phyloP scores from a whole-genome alignment of 2,113 vertebrate genomes.

The Cyphomyrus plagiostoma region DNA sequence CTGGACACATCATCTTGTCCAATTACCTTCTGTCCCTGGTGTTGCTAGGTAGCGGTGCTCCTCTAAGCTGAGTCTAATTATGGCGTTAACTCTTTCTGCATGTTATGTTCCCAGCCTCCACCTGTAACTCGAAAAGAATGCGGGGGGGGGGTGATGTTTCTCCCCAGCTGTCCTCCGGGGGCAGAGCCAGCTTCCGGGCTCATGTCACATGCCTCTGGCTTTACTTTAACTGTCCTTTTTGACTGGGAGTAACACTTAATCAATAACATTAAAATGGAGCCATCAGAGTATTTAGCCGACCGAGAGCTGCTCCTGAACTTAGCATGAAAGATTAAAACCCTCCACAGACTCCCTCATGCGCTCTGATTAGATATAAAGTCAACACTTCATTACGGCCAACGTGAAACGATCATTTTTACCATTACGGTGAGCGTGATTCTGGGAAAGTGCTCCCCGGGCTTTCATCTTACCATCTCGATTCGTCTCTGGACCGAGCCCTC shows the following conservation, averaged over 20 bases:
- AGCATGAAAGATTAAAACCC: background rate
- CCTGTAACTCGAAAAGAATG: background rate
- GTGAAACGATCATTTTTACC: background rate
- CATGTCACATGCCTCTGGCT: background rate
- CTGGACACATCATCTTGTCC: background rate
- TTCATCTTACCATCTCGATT: background rate
- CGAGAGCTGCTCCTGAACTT: background rate
- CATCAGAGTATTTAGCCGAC: background rate
- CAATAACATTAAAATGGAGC: background rate
- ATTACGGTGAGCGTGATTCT: background rate
- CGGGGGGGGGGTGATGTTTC: background rate
- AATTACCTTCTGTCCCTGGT: background rate
- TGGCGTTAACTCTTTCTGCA: slow-evolving; percentile 23
- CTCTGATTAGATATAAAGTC: background rate
- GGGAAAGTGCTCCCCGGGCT: background rate
- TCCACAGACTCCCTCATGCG: background rate
- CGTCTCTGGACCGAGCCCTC: no score
- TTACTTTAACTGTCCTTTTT: background rate
- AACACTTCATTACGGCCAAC: background rate
- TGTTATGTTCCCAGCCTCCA: background rate
- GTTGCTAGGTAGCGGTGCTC: background rate
- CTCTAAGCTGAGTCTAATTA: slow-evolving; percentile 23
- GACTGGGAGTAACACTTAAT: background rate
- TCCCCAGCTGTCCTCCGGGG: background rate
- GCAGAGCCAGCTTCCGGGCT: background rate